Evolutionary conservation across 2,888 invertebrate genomes (phyloP), one percentile per base, ranked within the genome.

Genomic region (Halocaridina rubra): DNA sequence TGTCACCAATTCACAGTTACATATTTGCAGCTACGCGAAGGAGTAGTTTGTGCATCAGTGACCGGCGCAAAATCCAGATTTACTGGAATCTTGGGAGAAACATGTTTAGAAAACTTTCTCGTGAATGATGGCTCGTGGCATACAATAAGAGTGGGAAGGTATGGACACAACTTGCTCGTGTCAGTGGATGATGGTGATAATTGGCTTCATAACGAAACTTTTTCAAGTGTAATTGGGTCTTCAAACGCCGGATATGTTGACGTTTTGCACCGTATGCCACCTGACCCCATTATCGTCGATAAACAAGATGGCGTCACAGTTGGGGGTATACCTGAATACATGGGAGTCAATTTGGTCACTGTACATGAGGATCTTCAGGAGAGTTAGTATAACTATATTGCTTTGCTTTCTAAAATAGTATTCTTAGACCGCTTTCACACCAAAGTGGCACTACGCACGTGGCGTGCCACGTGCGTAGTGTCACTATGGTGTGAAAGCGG

Each of bases 161-260:
- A 84, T 39, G 88, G 86, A 19, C 75, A 86, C 79, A 75, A 84
- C 30, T 61, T 88, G 16, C n/a, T 88, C 13, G 64, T 88, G 5
- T 59, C 69, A n/a, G 79, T 88, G 8, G 88, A 88, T 64, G 88
- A 77, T 64, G 88, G 86, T n/a, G 81, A 81, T n/a, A 67, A 46
- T 8, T 76, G 81, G 81, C 75, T 33, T 2, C 30, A 53, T 24
- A 81, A 81, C 32, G 75, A 76, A 3, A 67, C 81, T 0, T n/a
- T n/a, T n/a, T n/a, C n/a, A n/a, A n/a, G n/a, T n/a, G n/a, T n/a
- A n/a, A 27, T 81, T 10, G 22, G 24, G n/a, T n/a, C 27, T 10
- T 53, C 76, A 24, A 3, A 10, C 16, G 16, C 46, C 10, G 10
- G 7, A 19, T n/a, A 3, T 3, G 19, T 29, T 3, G 22, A 30